Evolutionary conservation across 2,797 vertebrate species (phyloP).

Genomic region (Meda fulgida): DNA sequence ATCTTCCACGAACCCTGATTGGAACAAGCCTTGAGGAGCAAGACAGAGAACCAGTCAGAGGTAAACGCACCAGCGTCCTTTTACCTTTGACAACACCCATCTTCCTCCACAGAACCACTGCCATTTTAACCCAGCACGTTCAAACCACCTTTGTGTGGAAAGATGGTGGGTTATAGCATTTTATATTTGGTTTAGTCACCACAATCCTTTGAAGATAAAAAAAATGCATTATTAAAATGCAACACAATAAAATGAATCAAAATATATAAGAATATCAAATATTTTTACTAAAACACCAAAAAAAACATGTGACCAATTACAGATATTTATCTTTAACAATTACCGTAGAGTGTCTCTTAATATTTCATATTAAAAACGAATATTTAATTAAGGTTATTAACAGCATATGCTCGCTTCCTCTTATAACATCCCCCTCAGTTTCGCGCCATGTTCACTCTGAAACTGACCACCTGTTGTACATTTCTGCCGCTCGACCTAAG

Average conservation of each 20-base stretch:
- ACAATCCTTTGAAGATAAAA: background rate
- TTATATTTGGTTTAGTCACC: background rate
- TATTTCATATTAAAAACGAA: background rate
- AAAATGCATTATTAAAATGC: background rate
- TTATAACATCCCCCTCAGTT: background rate
- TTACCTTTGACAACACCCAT: slow-evolving; percentile 20
- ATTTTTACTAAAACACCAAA: background rate
- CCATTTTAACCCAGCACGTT: slow-evolving; percentile 9
- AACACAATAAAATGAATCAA: background rate
- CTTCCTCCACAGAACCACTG: slow-evolving; percentile 7
- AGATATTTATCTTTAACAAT: background rate
- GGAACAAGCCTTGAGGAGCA: slow-evolving; percentile 65
- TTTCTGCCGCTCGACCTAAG: slow-evolving; percentile 14
- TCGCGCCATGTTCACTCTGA: background rate
- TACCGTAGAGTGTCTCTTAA: background rate
- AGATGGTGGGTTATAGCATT: background rate
- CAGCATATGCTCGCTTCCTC: background rate
- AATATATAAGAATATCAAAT: background rate
- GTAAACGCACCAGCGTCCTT: slow-evolving; percentile 17
- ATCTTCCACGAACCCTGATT: slow-evolving; percentile 71
- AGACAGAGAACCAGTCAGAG: slow-evolving; percentile 35
- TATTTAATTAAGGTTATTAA: slow-evolving; percentile 13
- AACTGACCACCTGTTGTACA: slow-evolving; percentile 51
- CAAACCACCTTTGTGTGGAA: slow-evolving; percentile 3
- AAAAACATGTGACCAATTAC: background rate